Percentiles rank a stretch among this genome's conserved stretches.
Conservation (phyloP, 2,888 invertebrate species). For the Dromius quadrimaculatus region DNA sequence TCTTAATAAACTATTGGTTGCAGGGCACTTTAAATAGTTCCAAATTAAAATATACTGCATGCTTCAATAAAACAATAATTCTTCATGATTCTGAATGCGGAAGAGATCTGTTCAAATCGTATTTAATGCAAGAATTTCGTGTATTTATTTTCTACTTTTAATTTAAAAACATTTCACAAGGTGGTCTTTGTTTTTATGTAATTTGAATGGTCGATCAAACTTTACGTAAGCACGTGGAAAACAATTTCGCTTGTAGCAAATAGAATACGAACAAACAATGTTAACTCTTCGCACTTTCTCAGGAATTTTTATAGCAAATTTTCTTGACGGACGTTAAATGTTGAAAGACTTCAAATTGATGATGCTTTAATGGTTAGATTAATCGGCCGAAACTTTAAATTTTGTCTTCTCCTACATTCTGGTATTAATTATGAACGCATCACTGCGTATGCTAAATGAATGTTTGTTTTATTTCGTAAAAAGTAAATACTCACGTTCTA, state of each 20-base stretch:
- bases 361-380: too few relatives aligned
- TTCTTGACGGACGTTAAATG: too few relatives aligned
- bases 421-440: too few relatives aligned
- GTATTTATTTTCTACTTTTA: constrained; percentile 25
- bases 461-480: too few relatives aligned
- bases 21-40: too few relatives aligned
- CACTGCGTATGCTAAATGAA: too few relatives aligned
- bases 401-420: too few relatives aligned
- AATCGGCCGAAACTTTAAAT: too few relatives aligned
- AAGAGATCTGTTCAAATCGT: background rate
- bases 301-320: constrained; percentile 11
- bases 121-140: constrained; percentile 26
- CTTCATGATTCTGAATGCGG: constrained; percentile 16
- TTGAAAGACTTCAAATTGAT: too few relatives aligned
- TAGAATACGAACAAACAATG: background rate
- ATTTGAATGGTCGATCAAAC: constrained; percentile 17
- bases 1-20: too few relatives aligned
- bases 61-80: background rate
- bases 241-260: constrained; percentile 1
- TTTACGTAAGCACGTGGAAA: constrained; percentile 28
- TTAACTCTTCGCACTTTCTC: constrained; percentile 19
- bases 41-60: too few relatives aligned
- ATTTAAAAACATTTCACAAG: constrained; percentile 24
- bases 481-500: too few relatives aligned
- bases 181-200: constrained; percentile 31